phyloP scores from a whole-genome alignment of 2,113 vertebrate species.

The Anhinga rufa region DNA sequence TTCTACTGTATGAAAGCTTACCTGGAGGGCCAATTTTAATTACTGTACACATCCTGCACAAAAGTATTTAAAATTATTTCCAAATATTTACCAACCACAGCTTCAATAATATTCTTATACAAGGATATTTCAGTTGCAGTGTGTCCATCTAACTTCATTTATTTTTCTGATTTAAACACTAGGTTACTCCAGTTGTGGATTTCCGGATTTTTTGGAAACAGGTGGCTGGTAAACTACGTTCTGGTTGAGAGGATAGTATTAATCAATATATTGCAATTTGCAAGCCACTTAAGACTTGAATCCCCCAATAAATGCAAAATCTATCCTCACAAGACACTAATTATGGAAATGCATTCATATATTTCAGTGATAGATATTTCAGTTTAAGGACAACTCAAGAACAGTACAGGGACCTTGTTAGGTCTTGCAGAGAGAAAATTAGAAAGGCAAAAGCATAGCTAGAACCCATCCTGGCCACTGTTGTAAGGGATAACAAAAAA shows the following conservation, averaged over 20 bases:
- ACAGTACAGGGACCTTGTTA: neutral
- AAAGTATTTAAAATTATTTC: neutral
- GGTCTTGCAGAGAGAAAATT: neutral
- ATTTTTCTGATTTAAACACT: neutral
- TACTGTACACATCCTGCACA: neutral
- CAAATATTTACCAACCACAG: neutral
- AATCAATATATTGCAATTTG: slow-evolving; percentile 37
- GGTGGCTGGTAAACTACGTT: neutral
- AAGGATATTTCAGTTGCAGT: neutral
- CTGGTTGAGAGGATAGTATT: slow-evolving; percentile 6
- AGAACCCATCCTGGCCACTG: neutral
- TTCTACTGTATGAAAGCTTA: neutral
- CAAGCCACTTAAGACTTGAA: neutral
- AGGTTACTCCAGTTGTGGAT: neutral
- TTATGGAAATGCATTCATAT: slow-evolving; percentile 38
- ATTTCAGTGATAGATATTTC: neutral
- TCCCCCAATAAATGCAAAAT: neutral
- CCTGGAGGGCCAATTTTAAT: slow-evolving; percentile 7
- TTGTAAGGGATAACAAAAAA: neutral
- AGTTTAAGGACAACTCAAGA: neutral
- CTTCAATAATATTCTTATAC: neutral
- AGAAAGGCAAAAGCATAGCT: neutral
- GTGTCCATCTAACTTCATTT: neutral
- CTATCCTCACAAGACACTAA: slow-evolving; percentile 8
- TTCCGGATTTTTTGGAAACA: slow-evolving; percentile 25